Conservation (phyloP, 1,140 invertebrate species). For the Lucilia cuprina region DNA sequence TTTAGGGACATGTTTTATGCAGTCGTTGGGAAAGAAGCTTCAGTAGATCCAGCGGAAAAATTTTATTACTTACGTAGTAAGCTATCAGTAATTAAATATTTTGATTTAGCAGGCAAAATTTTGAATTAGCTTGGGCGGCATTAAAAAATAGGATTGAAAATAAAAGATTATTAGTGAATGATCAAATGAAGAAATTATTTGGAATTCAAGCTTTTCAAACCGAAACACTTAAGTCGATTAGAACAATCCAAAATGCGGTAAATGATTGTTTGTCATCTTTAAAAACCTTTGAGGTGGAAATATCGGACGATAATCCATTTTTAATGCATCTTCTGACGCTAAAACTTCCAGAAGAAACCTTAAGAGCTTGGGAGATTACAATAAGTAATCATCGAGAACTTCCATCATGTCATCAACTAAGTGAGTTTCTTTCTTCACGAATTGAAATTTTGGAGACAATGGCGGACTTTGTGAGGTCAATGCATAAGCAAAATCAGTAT, state of each 20-base stretch:
- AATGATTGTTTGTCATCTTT: background rate
- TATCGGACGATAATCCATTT: too few species aligned
- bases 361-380: background rate
- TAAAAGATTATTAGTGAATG: background rate
- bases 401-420: background rate
- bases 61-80: background rate
- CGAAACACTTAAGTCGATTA: background rate
- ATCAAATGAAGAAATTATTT: background rate
- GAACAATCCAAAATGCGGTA: background rate
- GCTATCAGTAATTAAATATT: background rate
- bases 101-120: background rate
- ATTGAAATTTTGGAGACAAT: background rate
- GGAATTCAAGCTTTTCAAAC: background rate
- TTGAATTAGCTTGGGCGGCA: background rate
- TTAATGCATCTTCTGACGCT: background rate
- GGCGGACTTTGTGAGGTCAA: too few species aligned
- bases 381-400: background rate
- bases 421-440: background rate
- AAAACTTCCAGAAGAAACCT: background rate
- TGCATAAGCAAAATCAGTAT: too few species aligned
- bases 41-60: background rate
- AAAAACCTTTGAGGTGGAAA: background rate
- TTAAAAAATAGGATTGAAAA: conserved; percentile 1
- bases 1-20: background rate
- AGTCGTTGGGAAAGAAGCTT: background rate